Evolutionary conservation across 2,888 invertebrate species (phyloP).

Genomic region (Agrotis segetum): DNA sequence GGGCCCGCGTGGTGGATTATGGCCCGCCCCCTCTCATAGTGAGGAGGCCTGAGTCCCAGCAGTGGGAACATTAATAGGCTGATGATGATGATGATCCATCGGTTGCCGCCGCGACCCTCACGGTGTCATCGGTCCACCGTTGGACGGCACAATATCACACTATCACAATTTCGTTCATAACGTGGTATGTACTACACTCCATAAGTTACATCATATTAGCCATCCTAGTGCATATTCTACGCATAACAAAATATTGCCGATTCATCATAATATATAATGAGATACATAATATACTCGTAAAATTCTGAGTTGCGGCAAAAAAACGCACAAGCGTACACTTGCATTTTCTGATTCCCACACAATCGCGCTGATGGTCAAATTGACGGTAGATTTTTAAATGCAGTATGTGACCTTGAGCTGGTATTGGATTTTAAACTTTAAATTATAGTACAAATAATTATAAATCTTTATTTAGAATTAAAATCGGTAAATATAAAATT

Average conservation of each 20-base stretch:
- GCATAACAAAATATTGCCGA: conserved; percentile 16
- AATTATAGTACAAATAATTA: too few relatives aligned
- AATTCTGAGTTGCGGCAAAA: conserved; percentile 23
- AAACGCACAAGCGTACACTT: conserved; percentile 3
- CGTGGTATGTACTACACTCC: background rate
- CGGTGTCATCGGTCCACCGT: too few relatives aligned
- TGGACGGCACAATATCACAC: too few relatives aligned
- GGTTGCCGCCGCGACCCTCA: too few relatives aligned
- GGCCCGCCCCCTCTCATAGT: too few relatives aligned
- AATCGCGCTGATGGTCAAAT: background rate
- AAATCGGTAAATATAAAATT: background rate
- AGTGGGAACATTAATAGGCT: too few relatives aligned
- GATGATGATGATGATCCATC: too few relatives aligned
- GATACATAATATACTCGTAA: conserved; percentile 9
- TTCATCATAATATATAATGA: conserved; percentile 25
- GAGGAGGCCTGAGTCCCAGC: too few relatives aligned
- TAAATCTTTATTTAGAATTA: too few relatives aligned
- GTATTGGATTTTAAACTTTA: background rate
- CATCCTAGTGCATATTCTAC: conserved; percentile 3
- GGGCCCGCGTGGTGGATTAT: too few relatives aligned
- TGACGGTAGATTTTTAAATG: background rate
- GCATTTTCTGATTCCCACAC: conserved; percentile 44
- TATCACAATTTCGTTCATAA: too few relatives aligned
- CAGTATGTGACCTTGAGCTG: background rate
- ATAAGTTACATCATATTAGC: background rate